Percentiles rank a stretch among this genome's conserved stretches.
Evolutionary conservation across 2,797 vertebrate genomes (phyloP).

Genomic region (Platalea minor): DNA sequence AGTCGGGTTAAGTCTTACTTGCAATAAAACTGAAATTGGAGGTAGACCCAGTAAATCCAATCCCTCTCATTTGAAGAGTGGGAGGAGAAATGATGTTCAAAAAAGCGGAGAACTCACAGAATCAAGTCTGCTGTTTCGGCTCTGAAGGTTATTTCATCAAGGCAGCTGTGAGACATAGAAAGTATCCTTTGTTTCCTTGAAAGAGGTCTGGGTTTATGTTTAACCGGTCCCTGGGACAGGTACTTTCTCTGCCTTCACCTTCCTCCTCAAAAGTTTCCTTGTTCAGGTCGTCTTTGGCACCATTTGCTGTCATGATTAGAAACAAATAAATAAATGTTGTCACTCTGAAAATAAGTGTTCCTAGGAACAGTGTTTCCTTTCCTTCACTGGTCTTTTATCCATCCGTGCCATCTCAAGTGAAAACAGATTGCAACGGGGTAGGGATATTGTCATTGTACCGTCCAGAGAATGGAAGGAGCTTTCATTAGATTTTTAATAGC

Average conservation of each 20-base stretch:
- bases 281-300: not conserved
- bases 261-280: not conserved
- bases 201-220: not conserved
- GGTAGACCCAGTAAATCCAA: not conserved
- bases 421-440: not conserved
- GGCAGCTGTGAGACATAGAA: not conserved
- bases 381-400: not conserved
- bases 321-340: not conserved
- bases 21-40: not conserved
- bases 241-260: not conserved
- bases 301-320: not conserved
- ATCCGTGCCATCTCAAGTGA: not conserved
- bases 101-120: not conserved
- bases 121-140: not conserved
- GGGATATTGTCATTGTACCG: not conserved
- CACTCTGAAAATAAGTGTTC: not conserved
- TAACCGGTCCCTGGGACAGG: not conserved
- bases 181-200: not conserved
- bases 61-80: not conserved
- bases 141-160: not conserved
- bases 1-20: not conserved
- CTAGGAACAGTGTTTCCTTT: not conserved
- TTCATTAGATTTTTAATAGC: not conserved
- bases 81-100: not conserved
- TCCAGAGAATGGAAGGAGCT: not conserved